phyloP scores from a whole-genome alignment of 2,888 invertebrate genomes.

The Tetragonisca angustula region DNA sequence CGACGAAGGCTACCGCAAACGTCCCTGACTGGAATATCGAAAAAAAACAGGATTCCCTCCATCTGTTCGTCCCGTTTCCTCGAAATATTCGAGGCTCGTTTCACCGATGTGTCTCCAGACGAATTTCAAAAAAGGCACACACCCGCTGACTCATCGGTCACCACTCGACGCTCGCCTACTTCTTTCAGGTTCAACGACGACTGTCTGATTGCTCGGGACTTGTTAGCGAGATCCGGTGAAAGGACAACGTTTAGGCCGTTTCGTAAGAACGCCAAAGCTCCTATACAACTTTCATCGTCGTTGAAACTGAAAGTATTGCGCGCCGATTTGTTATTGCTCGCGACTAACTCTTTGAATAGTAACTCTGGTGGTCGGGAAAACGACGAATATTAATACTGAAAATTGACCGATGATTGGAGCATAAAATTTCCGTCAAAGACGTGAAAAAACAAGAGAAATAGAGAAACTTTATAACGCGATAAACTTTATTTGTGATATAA shows the following conservation, averaged over 20 bases:
- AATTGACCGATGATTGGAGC: too few species aligned
- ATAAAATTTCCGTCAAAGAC: too few species aligned
- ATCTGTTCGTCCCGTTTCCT: too few species aligned
- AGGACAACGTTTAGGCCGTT: constrained; percentile 49
- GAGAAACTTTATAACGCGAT: too few species aligned
- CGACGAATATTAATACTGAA: too few species aligned
- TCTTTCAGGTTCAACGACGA: constrained; percentile 11
- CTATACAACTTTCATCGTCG: constrained; percentile 29
- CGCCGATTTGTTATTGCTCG: background rate
- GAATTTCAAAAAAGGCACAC: constrained; percentile 44
- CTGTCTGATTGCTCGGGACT: constrained; percentile 9
- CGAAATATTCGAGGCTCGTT: background rate
- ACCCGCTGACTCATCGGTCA: constrained; percentile 28
- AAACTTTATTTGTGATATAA: too few species aligned
- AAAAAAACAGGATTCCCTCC: constrained; percentile 29
- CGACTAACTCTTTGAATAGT: background rate
- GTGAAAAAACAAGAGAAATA: too few species aligned
- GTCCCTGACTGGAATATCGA: constrained; percentile 37
- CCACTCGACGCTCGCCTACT: constrained; percentile 16
- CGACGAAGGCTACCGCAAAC: constrained; percentile 21
- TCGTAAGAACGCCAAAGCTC: constrained; percentile 41
- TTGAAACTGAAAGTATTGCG: constrained; percentile 7
- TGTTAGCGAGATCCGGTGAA: constrained; percentile 45
- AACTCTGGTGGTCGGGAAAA: background rate
- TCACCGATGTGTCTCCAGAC: constrained; percentile 3